Conservation (phyloP, 2,797 vertebrate genomes). For the Sebastes trivittatus region DNA sequence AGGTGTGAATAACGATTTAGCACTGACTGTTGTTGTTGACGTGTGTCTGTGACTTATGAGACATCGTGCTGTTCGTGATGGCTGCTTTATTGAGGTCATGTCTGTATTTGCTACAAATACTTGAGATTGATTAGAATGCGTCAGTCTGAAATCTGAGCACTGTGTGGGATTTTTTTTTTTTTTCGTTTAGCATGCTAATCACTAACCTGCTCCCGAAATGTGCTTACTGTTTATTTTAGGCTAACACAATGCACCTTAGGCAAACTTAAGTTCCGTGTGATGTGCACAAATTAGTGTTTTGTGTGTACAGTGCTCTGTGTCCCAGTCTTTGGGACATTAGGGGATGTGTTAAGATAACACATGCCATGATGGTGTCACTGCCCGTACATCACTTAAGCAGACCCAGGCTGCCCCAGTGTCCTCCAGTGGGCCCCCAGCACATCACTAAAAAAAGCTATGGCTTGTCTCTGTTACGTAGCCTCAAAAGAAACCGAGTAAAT, state of each 20-base stretch:
- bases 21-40: conserved; percentile 1
- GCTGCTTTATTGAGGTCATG: conserved; percentile 48
- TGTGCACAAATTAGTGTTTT: neutral
- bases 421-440: conserved; percentile 4
- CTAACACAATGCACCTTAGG: neutral
- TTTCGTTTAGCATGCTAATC: conserved; percentile 1
- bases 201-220: neutral
- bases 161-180: neutral
- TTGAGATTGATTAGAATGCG: conserved; percentile 25
- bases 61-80: conserved; percentile 25
- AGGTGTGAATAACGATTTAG: conserved; percentile 41
- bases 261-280: neutral
- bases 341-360: conserved; percentile 22
- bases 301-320: neutral
- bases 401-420: neutral
- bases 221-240: conserved; percentile 15
- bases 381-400: neutral
- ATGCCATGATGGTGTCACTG: conserved; percentile 12
- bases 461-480: neutral
- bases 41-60: conserved; percentile 44
- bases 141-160: neutral
- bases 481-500: conserved; percentile 11
- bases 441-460: neutral
- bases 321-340: conserved; percentile 3
- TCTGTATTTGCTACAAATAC: conserved; percentile 29